Evolutionary conservation across 2,888 invertebrate species (phyloP).

Genomic region (Plebejus anna): DNA sequence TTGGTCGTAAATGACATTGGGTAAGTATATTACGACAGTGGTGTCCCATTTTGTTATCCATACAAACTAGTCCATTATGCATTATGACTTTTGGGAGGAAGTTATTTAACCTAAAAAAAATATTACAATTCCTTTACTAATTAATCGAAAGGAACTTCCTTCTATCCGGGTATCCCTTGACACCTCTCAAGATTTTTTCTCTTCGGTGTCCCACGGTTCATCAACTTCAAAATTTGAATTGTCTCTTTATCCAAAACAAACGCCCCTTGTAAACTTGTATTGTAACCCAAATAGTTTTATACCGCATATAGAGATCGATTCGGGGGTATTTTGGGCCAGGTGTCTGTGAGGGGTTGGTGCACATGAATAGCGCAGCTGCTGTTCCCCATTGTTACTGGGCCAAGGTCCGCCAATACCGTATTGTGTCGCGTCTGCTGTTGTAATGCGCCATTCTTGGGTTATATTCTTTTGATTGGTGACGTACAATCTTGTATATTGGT

Average conservation of each 20-base stretch:
- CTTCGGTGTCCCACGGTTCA: too few species aligned
- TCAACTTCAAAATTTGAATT: too few species aligned
- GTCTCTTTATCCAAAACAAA: not conserved
- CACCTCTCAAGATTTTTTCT: too few species aligned
- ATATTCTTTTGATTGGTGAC: not conserved
- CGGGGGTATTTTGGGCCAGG: not conserved
- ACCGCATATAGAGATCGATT: not conserved
- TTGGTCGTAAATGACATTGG: too few species aligned
- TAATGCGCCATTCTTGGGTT: slow-evolving; percentile 5
- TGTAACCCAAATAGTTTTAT: slow-evolving; percentile 1
- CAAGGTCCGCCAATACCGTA: slow-evolving; percentile 8
- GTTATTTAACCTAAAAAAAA: too few species aligned
- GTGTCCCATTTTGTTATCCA: too few species aligned
- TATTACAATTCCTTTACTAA: too few species aligned
- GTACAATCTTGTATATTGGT: not conserved
- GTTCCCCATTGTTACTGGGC: slow-evolving; percentile 10
- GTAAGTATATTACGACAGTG: too few species aligned
- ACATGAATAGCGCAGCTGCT: slow-evolving; percentile 8
- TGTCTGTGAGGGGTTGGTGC: not conserved
- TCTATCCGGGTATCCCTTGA: too few species aligned
- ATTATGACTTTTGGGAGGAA: too few species aligned
- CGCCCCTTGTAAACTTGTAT: not conserved
- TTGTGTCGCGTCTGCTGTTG: not conserved
- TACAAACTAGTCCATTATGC: too few species aligned
- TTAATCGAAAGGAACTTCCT: too few species aligned